These are phyloP conservation scores for Temnothorax rugatulus DNA, from an alignment of 2,888 invertebrate genomes.

Conservation along the genomic window DNA sequence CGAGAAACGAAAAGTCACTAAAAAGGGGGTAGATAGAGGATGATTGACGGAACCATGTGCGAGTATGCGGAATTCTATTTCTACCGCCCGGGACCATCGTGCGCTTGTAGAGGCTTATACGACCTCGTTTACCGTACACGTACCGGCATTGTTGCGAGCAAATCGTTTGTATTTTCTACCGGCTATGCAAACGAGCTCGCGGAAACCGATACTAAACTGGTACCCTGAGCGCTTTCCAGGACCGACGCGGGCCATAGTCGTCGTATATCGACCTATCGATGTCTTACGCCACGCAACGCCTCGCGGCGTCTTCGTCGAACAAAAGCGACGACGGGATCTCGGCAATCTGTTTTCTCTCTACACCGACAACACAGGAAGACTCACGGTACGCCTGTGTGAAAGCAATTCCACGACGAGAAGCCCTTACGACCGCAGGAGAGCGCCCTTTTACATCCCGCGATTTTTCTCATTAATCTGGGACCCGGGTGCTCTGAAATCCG, in stretches of 20 bases:
- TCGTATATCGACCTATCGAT: conserved; percentile 48
- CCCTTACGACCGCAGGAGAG: conserved; percentile 7
- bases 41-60: conserved; percentile 29
- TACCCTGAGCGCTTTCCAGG: conserved; percentile 31
- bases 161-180: conserved; percentile 64
- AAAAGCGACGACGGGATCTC: conserved; percentile 25
- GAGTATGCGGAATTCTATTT: conserved; percentile 55
- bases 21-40: conserved; percentile 23
- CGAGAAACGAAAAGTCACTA: conserved; percentile 35
- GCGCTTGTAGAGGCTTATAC: conserved; percentile 44
- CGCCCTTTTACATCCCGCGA: conserved; percentile 49
- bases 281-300: conserved; percentile 45
- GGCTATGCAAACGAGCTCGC: conserved; percentile 61
- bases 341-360: conserved; percentile 45
- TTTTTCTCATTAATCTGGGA: conserved; percentile 59
- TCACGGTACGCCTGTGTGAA: conserved; percentile 51
- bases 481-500: conserved; percentile 10
- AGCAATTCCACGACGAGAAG: conserved; percentile 58
- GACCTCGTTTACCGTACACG: conserved; percentile 58
- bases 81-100: background rate
- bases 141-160: conserved; percentile 62
- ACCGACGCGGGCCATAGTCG: conserved; percentile 10
- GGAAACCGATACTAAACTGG: conserved; percentile 55
- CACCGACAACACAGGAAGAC: conserved; percentile 16
- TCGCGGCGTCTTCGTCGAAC: conserved; percentile 26